Conservation (phyloP, 2,113 vertebrate genomes). For the Melanerpes aurifrons region DNA sequence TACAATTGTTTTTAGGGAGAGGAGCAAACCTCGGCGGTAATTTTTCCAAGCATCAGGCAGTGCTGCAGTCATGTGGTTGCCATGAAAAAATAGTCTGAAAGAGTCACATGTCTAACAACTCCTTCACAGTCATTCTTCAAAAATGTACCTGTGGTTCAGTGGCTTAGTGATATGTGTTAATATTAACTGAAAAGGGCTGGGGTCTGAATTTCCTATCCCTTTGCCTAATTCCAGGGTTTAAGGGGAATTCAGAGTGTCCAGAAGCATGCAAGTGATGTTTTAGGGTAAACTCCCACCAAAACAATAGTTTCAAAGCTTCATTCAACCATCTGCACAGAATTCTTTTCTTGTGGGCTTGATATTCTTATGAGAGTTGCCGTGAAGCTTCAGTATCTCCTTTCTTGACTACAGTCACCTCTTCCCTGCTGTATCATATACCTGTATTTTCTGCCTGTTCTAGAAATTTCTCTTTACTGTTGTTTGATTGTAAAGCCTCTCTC, state of each 20-base stretch:
- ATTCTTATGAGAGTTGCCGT: not conserved
- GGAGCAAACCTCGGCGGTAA: slow-evolving; percentile 18
- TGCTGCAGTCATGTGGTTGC: not conserved
- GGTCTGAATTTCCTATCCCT: not conserved
- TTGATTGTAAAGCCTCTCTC: not conserved
- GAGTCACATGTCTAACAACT: not conserved
- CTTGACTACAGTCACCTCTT: not conserved
- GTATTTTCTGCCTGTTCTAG: not conserved
- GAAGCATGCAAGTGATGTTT: not conserved
- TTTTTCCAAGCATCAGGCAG: not conserved
- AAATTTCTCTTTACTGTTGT: not conserved
- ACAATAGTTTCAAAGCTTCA: not conserved
- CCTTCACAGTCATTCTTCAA: not conserved
- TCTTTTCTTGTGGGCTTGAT: not conserved
- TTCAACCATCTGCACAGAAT: not conserved
- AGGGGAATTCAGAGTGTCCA: not conserved
- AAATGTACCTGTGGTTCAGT: not conserved
- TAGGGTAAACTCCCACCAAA: not conserved
- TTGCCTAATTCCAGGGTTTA: not conserved
- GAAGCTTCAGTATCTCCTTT: not conserved
- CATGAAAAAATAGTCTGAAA: not conserved
- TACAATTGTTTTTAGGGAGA: not conserved
- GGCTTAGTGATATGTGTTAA: not conserved
- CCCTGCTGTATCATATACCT: not conserved
- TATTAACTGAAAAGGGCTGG: not conserved